A percentile compares a stretch with the other conserved stretches of the same genome.
Evolutionary conservation across 2,888 invertebrate species (phyloP).

Genomic region (Cylloceria caligata): DNA sequence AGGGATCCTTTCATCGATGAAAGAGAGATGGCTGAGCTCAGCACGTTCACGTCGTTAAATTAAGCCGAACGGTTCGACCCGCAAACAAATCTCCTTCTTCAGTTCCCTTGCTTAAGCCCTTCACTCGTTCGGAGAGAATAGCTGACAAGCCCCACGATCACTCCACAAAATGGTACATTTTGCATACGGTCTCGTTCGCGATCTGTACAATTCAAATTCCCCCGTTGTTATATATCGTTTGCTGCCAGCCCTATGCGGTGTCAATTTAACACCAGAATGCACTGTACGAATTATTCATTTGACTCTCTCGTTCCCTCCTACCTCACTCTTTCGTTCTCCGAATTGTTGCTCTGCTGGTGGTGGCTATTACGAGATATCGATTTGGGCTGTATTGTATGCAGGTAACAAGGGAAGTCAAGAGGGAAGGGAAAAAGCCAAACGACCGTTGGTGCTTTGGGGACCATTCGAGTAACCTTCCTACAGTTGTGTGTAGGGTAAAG

Average conservation of each 20-base stretch:
- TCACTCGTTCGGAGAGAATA: conserved; percentile 4
- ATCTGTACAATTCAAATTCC: conserved; percentile 35
- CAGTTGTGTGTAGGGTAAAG: neutral
- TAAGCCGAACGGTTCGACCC: conserved; percentile 74
- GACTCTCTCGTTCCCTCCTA: neutral
- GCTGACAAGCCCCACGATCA: conserved; percentile 19
- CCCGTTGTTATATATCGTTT: conserved; percentile 47
- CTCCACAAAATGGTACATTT: conserved; percentile 38
- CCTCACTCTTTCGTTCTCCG: conserved; percentile 49
- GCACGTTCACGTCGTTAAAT: conserved; percentile 76
- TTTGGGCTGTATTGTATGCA: conserved; percentile 72
- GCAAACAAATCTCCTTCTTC: conserved; percentile 74
- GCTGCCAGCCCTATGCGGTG: conserved; percentile 53
- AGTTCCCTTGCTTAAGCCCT: conserved; percentile 13
- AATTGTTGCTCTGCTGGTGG: conserved; percentile 61
- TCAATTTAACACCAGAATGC: conserved; percentile 53
- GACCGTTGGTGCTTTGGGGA: conserved; percentile 37
- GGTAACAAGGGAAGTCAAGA: conserved; percentile 70
- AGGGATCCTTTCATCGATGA: conserved; percentile 71
- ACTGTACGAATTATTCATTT: conserved; percentile 75
- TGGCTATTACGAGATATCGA: conserved; percentile 78
- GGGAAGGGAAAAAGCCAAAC: conserved; percentile 40
- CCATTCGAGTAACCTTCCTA: conserved; percentile 16
- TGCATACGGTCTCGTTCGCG: conserved; percentile 40
- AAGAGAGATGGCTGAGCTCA: conserved; percentile 64